Evolutionary conservation across 2,113 vertebrate species (phyloP), one percentile per base, ranked within the genome.

Genomic region (Hyperopisus bebe): DNA sequence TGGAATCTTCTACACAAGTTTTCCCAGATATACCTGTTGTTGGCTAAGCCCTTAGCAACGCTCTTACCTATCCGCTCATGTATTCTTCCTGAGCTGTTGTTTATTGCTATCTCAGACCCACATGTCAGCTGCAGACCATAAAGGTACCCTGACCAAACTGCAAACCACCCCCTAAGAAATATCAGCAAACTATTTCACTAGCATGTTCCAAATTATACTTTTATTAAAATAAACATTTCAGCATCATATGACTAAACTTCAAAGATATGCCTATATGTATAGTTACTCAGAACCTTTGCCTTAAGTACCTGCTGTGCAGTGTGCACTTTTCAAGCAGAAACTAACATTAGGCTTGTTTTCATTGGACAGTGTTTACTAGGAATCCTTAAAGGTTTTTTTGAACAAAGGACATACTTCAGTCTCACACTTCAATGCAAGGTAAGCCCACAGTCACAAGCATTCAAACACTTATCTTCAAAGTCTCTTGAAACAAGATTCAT

Each of bases 181-280:
- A 50, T 50, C 47, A 87, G 15, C 50, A 53, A 50, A 19, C 19
- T 84, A 31, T 51, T 87, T 48, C 21, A 86, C 27, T 51, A 86
- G 48, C 85, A 51, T 51, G 85, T 9, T 86, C 46, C 46, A 86
- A 86, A 86, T 86, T 86, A 86, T 86, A 86, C 27, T 89, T 89
- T 89, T 80, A 80, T 89, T 55, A 58, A 82, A 84, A 89, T 82
- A 89, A 89, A 82, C 8, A 89, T 83, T 58, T 55, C 35, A 89
- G 47, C 11, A 77, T 47, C 39, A 84, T 50, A 51, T 31, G 24
- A 89, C 88, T 83, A 82, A 84, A 55, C 84, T 89, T 84, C 84
- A 89, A 89, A 83, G 51, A 82, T 83, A 83, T 82, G 51, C 48
- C 88, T 89, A 62, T 83, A 53, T 83, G 48, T 83, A 89, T 74